A percentile compares a stretch with the other conserved stretches of the same genome.
phyloP scores from a whole-genome alignment of 2,113 vertebrate species.

The Pituophis catenifer region DNA sequence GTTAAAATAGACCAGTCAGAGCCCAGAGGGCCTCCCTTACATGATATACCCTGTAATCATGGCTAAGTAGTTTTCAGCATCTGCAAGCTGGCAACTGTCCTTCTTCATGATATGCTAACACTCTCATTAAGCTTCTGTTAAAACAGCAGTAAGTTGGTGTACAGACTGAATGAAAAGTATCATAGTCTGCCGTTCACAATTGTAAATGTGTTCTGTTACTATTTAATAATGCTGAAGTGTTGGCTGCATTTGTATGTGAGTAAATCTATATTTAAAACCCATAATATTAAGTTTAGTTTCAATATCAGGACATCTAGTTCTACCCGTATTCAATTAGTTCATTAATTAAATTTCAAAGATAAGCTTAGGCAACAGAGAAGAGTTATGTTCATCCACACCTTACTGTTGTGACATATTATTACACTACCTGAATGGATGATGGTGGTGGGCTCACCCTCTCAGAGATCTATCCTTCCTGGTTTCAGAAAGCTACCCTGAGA shows the following conservation, averaged over 20 bases:
- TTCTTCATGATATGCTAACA: constrained; percentile 45
- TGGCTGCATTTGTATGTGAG: background rate
- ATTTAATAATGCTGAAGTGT: background rate
- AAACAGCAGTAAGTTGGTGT: constrained; percentile 17
- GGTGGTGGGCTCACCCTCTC: background rate
- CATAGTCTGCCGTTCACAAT: background rate
- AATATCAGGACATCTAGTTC: background rate
- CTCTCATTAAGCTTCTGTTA: constrained; percentile 50
- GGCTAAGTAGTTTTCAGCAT: background rate
- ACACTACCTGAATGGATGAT: background rate
- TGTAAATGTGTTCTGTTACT: background rate
- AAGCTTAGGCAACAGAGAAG: background rate
- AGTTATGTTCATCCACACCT: background rate
- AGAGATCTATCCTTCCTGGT: background rate
- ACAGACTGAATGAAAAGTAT: background rate
- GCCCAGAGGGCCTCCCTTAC: too few species aligned
- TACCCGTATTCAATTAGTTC: background rate
- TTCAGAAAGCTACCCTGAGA: background rate
- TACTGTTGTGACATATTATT: background rate
- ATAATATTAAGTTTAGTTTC: background rate
- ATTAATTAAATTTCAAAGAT: background rate
- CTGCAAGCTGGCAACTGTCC: constrained; percentile 44
- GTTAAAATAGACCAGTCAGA: too few species aligned
- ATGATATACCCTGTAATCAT: background rate
- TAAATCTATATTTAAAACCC: background rate